phyloP scores from a whole-genome alignment of 2,888 invertebrate species.

The Melinaea marsaeus region DNA sequence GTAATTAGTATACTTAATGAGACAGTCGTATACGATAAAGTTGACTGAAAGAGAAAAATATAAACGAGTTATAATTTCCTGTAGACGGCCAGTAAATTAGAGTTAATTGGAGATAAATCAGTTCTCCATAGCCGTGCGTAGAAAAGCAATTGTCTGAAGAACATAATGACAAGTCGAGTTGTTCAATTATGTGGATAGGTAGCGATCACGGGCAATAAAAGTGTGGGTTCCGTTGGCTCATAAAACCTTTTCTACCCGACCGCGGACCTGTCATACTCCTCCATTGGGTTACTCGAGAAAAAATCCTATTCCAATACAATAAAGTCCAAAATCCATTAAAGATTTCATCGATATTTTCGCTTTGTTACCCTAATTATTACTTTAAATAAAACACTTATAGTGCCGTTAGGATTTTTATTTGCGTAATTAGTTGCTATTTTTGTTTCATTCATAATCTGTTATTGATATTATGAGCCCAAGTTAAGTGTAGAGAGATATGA shows the following conservation, averaged over 20 bases:
- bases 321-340: constrained; percentile 46
- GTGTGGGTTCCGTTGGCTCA: constrained; percentile 69
- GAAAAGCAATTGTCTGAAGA: constrained; percentile 63
- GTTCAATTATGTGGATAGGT: constrained; percentile 75
- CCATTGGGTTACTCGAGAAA: constrained; percentile 41
- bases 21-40: too few relatives aligned
- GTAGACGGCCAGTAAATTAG: not conserved
- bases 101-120: constrained; percentile 10
- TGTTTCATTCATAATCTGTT: not conserved
- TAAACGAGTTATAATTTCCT: not conserved
- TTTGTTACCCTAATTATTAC: constrained; percentile 22
- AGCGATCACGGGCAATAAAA: constrained; percentile 75
- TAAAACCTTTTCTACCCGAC: constrained; percentile 72
- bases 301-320: constrained; percentile 40
- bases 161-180: constrained; percentile 71
- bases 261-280: constrained; percentile 52
- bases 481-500: too few relatives aligned
- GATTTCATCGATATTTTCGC: constrained; percentile 15
- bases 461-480: not conserved
- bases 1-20: too few relatives aligned
- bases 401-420: constrained; percentile 11
- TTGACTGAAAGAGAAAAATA: too few relatives aligned
- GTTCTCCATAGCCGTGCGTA: constrained; percentile 4
- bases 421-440: not conserved
- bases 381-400: constrained; percentile 21